Conservation (phyloP, 2,888 invertebrate species). For the Willowsia nigromaculata region DNA sequence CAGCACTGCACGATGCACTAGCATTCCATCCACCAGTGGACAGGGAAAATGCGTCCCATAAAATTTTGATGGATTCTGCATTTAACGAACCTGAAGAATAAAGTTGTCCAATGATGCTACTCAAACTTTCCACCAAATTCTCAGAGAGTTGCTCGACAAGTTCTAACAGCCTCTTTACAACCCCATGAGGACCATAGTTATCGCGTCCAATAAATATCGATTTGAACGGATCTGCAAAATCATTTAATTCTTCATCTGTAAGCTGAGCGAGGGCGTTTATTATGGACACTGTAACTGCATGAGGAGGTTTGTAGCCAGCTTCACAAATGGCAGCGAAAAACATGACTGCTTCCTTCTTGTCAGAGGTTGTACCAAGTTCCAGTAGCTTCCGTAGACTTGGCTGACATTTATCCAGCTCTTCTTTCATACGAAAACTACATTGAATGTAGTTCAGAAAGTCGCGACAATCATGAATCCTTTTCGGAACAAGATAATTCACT, state of each 20-base stretch:
- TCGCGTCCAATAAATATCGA: conserved; percentile 68
- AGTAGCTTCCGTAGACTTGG: conserved; percentile 73
- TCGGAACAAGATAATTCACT: conserved; percentile 49
- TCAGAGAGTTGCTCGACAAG: conserved; percentile 62
- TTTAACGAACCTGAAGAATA: conserved; percentile 51
- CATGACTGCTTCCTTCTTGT: conserved; percentile 75
- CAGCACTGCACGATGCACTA: conserved; percentile 71
- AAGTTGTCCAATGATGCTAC: conserved; percentile 69
- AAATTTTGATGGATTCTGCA: conserved; percentile 58
- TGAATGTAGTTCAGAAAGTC: conserved; percentile 37
- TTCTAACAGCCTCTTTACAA: conserved; percentile 64
- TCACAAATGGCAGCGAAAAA: conserved; percentile 71
- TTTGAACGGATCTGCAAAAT: conserved; percentile 66
- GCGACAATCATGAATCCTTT: conserved; percentile 10
- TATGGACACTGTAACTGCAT: conserved; percentile 63
- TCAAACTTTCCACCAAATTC: conserved; percentile 71
- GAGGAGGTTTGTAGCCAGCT: conserved; percentile 61
- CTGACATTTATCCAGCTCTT: conserved; percentile 58
- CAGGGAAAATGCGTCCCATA: conserved; percentile 76
- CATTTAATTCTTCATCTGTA: conserved; percentile 53
- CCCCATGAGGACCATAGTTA: not conserved
- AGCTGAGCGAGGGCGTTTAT: conserved; percentile 73
- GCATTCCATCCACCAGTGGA: conserved; percentile 64
- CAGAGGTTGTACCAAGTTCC: conserved; percentile 73
- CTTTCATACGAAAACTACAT: conserved; percentile 15